A percentile compares a stretch with the other conserved stretches of the same genome.
phyloP scores from a whole-genome alignment of 2,888 invertebrate species.

The Portevinia maculata region DNA sequence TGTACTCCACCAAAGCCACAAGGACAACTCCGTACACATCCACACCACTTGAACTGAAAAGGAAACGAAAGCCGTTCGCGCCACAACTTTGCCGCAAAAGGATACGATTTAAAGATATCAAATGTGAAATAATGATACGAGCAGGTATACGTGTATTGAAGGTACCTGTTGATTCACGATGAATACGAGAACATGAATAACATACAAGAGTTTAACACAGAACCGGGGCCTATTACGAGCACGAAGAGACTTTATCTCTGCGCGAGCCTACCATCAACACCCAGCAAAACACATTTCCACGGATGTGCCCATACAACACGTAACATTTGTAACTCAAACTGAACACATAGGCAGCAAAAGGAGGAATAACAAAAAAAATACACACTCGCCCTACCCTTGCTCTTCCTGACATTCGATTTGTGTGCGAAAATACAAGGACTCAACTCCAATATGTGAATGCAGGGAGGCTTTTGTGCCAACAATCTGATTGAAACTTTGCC shows the following conservation, averaged over 20 bases:
- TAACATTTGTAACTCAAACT: constrained; percentile 68
- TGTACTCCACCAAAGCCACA: constrained; percentile 23
- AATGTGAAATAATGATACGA: constrained; percentile 69
- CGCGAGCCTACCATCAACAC: constrained; percentile 51
- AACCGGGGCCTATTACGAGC: constrained; percentile 40
- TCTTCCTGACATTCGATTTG: constrained; percentile 63
- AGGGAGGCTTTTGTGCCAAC: constrained; percentile 68
- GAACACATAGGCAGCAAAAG: constrained; percentile 31
- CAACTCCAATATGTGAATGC: constrained; percentile 31
- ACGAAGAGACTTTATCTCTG: constrained; percentile 46
- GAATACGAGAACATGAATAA: constrained; percentile 34
- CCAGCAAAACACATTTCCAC: constrained; percentile 45
- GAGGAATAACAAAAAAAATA: constrained; percentile 30
- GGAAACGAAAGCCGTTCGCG: constrained; percentile 20
- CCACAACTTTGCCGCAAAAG: constrained; percentile 49
- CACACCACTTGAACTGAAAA: constrained; percentile 52
- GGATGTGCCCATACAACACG: constrained; percentile 56
- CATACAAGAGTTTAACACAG: constrained; percentile 67
- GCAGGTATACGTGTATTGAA: not conserved
- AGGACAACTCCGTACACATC: constrained; percentile 40
- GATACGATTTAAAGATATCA: constrained; percentile 70
- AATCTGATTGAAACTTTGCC: constrained; percentile 76
- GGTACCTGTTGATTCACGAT: constrained; percentile 68
- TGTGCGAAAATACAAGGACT: constrained; percentile 41
- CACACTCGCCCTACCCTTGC: constrained; percentile 28